phyloP scores from a whole-genome alignment of 2,797 vertebrate species.

The Sarcoramphus papa region DNA sequence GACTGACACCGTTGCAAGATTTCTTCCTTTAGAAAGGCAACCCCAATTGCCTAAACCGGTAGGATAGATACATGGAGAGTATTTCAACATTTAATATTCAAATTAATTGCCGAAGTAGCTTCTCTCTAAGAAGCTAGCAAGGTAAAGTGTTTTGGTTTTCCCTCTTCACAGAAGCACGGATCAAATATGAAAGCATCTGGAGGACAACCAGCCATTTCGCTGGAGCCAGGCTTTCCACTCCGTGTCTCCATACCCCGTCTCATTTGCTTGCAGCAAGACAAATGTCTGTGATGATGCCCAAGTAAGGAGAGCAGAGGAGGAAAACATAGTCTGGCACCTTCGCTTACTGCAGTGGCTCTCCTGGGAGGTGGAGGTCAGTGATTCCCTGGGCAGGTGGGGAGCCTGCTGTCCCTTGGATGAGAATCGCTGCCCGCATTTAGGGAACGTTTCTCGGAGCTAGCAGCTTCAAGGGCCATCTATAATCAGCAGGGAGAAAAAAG shows the following conservation, averaged over 20 bases:
- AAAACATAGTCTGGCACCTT: not conserved
- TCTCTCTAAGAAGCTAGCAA: not conserved
- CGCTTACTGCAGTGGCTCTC: not conserved
- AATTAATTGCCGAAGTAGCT: not conserved
- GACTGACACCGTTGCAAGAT: not conserved
- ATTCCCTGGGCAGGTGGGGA: accelerated
- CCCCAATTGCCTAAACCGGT: not conserved
- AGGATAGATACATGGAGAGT: not conserved
- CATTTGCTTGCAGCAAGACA: not conserved
- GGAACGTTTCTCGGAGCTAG: not conserved
- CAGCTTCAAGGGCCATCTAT: not conserved
- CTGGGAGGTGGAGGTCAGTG: not conserved
- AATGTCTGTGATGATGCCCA: not conserved
- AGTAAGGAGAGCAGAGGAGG: not conserved
- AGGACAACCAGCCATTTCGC: not conserved
- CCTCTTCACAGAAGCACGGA: not conserved
- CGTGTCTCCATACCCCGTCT: accelerated
- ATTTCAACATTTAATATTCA: not conserved
- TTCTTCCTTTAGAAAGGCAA: not conserved
- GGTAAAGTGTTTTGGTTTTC: not conserved
- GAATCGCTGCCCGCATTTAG: accelerated
- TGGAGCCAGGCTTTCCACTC: not conserved
- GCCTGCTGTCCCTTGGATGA: not conserved
- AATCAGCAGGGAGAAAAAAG: not conserved
- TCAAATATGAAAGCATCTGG: not conserved